A percentile compares a stretch with the other conserved stretches of the same genome.
These are phyloP conservation scores for Onychostoma macrolepis DNA, from an alignment of 2,113 vertebrate species.

Conservation along the genomic window DNA sequence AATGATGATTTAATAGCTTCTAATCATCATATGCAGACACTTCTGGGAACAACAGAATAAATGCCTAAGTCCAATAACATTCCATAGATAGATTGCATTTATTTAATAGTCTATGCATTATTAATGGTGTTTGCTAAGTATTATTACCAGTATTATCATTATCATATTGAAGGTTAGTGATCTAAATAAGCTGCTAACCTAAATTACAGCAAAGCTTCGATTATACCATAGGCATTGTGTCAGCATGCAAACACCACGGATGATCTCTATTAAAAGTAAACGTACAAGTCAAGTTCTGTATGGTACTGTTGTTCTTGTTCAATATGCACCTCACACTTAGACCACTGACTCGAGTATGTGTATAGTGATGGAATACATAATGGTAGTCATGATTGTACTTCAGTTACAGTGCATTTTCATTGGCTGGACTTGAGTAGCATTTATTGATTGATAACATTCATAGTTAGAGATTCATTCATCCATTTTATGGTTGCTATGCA, in stretches of 20 bases:
- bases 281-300: not conserved
- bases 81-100: not conserved
- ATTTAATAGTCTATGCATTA: not conserved
- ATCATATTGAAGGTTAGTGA: not conserved
- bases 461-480: not conserved
- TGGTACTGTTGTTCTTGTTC: not conserved
- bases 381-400: not conserved
- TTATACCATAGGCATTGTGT: not conserved
- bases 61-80: not conserved
- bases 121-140: not conserved
- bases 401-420: not conserved
- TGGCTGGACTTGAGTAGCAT: not conserved
- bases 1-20: not conserved
- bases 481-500: not conserved
- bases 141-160: not conserved
- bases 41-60: not conserved
- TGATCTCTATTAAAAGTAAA: not conserved
- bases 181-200: not conserved
- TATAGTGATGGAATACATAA: not conserved
- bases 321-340: not conserved
- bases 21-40: not conserved
- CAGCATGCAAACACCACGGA: not conserved
- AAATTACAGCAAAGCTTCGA: not conserved
- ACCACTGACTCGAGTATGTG: not conserved
- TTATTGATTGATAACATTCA: conserved; percentile 5